These are phyloP conservation scores for Ceratosolen solmsi DNA, from an alignment of 1,140 invertebrate species.

Conservation along the genomic window DNA sequence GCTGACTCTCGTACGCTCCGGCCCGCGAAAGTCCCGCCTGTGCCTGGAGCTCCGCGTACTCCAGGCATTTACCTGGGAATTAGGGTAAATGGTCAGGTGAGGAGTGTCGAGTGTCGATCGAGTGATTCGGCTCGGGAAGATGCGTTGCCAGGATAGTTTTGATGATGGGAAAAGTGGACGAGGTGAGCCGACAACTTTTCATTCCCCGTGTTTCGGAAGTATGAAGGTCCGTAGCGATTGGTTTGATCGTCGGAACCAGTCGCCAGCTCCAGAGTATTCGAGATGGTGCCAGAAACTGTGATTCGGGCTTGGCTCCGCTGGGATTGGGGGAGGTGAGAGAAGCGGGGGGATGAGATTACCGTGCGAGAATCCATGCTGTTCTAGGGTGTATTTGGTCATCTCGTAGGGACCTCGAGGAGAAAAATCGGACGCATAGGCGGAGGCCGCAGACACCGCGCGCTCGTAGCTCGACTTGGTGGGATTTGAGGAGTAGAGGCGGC, in stretches of 20 bases:
- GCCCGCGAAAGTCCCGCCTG: background rate
- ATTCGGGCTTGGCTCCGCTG: too few relatives aligned
- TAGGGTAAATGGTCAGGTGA: too few relatives aligned
- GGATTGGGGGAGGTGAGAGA: too few relatives aligned
- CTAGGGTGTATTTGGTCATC: constrained; percentile 31
- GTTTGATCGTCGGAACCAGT: too few relatives aligned
- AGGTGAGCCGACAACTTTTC: too few relatives aligned
- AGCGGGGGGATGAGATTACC: background rate
- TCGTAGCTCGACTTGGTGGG: constrained; percentile 3
- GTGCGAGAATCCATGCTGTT: constrained; percentile 5
- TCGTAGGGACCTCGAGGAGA: constrained; percentile 8
- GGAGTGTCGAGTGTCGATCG: background rate
- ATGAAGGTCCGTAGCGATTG: too few relatives aligned
- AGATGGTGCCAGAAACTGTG: too few relatives aligned
- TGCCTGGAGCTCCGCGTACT: constrained; percentile 3
- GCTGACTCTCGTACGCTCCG: background rate
- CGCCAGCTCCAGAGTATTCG: too few relatives aligned
- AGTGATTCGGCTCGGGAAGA: too few relatives aligned
- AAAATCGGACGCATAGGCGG: background rate
- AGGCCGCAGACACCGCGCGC: background rate
- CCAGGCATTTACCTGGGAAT: background rate
- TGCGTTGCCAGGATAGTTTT: too few relatives aligned
- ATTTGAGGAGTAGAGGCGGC: constrained; percentile 59
- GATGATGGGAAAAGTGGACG: too few relatives aligned
- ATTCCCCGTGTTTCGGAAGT: too few relatives aligned